These are phyloP conservation scores for Pampusana beccarii DNA, from an alignment of 2,113 vertebrate species.

Conservation along the genomic window DNA sequence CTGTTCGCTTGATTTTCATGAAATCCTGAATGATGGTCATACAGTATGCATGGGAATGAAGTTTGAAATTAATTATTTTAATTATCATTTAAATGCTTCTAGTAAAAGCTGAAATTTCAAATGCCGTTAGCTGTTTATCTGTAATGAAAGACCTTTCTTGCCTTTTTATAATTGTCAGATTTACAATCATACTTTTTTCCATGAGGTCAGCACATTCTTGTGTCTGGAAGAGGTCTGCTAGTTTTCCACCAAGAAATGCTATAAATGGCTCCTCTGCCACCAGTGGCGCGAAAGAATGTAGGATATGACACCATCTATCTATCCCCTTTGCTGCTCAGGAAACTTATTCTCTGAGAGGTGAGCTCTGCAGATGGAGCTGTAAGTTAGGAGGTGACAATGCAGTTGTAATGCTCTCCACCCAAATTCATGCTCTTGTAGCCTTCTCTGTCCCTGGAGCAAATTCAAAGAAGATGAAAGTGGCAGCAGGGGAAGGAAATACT, in stretches of 20 bases:
- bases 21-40: background rate
- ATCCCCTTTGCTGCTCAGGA: background rate
- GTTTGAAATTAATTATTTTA: background rate
- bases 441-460: background rate
- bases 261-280: background rate
- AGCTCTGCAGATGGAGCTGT: background rate
- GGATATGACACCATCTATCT: background rate
- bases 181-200: background rate
- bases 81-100: background rate
- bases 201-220: background rate
- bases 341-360: background rate
- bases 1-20: background rate
- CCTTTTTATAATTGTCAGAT: background rate
- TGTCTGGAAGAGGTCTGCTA: background rate
- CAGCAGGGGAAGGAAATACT: background rate
- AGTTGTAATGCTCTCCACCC: background rate
- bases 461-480: background rate
- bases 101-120: background rate
- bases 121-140: background rate
- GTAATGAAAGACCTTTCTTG: background rate
- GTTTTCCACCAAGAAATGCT: background rate
- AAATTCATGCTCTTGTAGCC: background rate
- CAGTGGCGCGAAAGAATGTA: background rate
- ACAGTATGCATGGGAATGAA: background rate
- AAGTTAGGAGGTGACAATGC: background rate